These are phyloP conservation scores for Ips nitidus DNA, from an alignment of 1,140 invertebrate genomes.

Conservation along the genomic window DNA sequence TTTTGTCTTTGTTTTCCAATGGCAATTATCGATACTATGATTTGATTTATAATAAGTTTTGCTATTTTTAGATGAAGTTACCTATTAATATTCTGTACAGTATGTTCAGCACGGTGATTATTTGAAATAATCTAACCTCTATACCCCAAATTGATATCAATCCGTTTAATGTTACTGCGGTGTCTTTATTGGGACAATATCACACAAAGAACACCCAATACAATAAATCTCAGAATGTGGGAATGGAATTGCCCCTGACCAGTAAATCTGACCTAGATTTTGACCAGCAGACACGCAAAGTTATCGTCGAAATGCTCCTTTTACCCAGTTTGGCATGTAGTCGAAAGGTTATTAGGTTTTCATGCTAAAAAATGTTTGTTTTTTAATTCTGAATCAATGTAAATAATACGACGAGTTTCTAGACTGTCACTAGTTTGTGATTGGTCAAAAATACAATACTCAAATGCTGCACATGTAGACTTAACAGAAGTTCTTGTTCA, in stretches of 20 bases:
- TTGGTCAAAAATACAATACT: neutral
- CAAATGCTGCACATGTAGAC: neutral
- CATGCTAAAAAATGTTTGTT: conserved; percentile 10
- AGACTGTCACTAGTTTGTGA: neutral
- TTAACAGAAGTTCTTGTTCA: neutral
- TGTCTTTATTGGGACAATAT: too few relatives aligned
- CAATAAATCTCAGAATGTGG: conserved; percentile 4
- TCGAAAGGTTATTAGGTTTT: conserved; percentile 26
- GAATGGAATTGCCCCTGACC: conserved; percentile 7
- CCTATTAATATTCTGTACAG: too few relatives aligned
- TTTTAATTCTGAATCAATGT: too few relatives aligned
- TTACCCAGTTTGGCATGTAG: conserved; percentile 21
- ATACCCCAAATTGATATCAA: too few relatives aligned
- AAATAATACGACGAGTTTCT: neutral
- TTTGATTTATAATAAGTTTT: too few relatives aligned
- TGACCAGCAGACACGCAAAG: conserved; percentile 23
- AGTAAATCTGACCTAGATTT: conserved; percentile 25
- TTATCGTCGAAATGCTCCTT: conserved; percentile 11
- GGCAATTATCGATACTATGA: too few relatives aligned
- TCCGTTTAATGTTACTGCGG: too few relatives aligned
- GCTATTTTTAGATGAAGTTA: too few relatives aligned
- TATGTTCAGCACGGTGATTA: too few relatives aligned
- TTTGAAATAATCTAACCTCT: too few relatives aligned
- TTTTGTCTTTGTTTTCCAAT: too few relatives aligned
- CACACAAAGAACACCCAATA: neutral